Base-by-base conservation (phyloP, 2,888 invertebrate species). In the Alloplasta piceator region DNA sequence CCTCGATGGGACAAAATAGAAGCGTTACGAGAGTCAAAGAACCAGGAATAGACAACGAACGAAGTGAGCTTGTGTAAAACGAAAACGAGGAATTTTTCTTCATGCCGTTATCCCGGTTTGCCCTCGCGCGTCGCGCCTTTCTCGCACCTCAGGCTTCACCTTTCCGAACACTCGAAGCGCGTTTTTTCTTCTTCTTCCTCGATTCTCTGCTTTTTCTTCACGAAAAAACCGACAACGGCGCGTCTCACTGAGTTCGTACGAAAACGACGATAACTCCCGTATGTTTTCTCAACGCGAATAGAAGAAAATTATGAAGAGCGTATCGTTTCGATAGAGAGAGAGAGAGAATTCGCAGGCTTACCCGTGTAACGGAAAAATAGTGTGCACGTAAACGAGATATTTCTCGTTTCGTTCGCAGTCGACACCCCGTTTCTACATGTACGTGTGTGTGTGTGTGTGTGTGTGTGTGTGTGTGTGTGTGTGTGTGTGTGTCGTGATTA, bases 11-110 rank as follows among this genome's bases (percentile, higher is more conserved):
- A 76, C 64, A 63, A 63, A 61, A 70, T 50, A 50, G 63, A 79
- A 26, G 63, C 52, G 60, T 56, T 73, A 58, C 41, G 55, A 82
- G 71, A 38, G 50, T 55, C 48, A 68, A 52, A 76, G 68, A 73
- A 61, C 66, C 78, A 80, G 68, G 67, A 82, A 80, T 78, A 80
- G 74, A 73, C 70, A 61, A 67, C 50, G 56, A 58, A 71, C 39
- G 39, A 52, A 39, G 12, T 43, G 64, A 68, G 60, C 56, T 64
- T 39, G 70, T 26, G 68, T 46, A 70, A 56, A 26, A 52, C 12
- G 68, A 71, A 46, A 46, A 7, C 16, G 38, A 14, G 6, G 64
- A 73, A n/a, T 66, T 16, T 64, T 16, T 12, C 36, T 16, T 50
- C 39, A 48, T 26, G 14, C 14, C 63, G 56, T 55, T 73, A 63